A percentile compares a stretch with the other conserved stretches of the same genome.
Evolutionary conservation across 2,797 vertebrate species (phyloP).

Genomic region (Morelia viridis): DNA sequence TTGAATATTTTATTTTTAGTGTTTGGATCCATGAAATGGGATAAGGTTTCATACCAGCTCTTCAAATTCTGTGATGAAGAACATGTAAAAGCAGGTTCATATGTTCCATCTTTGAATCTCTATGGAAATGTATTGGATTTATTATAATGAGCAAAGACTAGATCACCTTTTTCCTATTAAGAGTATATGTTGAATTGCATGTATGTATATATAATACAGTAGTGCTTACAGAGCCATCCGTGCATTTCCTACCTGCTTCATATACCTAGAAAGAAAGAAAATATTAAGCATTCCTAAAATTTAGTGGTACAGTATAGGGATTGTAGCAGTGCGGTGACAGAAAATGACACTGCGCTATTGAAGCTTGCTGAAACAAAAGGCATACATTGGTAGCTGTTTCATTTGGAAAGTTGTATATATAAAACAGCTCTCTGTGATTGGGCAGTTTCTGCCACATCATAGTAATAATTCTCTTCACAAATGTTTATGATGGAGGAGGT

Average conservation of each 20-base stretch:
- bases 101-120: not conserved
- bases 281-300: not conserved
- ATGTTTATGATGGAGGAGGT: not conserved
- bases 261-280: not conserved
- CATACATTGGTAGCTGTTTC: not conserved
- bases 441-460: not conserved
- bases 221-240: no score
- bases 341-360: conserved; percentile 27
- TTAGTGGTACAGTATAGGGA: not conserved
- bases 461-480: not conserved
- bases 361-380: not conserved
- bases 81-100: not conserved
- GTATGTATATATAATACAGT: not conserved
- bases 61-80: not conserved
- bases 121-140: not conserved
- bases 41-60: not conserved
- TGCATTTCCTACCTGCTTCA: not conserved
- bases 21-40: not conserved
- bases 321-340: conserved; percentile 18
- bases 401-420: not conserved
- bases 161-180: not conserved
- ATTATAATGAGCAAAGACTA: not conserved
- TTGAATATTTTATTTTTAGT: not conserved
- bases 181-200: not conserved
- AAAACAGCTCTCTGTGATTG: not conserved